phyloP scores from a whole-genome alignment of 1,140 invertebrate species.

The Drosophila leontia region DNA sequence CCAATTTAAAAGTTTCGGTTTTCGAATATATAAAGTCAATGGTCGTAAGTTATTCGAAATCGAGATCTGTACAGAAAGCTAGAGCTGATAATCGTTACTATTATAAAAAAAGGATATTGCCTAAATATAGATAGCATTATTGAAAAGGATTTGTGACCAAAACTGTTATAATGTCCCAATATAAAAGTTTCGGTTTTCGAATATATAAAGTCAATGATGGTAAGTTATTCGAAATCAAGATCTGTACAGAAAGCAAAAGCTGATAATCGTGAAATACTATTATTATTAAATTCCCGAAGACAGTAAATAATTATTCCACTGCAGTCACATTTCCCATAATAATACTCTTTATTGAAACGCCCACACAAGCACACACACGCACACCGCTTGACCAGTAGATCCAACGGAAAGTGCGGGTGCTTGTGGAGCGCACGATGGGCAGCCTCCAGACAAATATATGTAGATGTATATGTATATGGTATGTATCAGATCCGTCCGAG shows the following conservation, averaged over 20 bases:
- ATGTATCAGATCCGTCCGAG: conserved; percentile 9
- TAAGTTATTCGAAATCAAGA: background rate
- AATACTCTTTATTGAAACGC: conserved; percentile 46
- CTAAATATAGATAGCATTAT: too few species aligned
- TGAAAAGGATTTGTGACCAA: background rate
- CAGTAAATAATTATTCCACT: background rate
- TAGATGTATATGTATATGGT: conserved; percentile 1
- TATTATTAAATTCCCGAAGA: background rate
- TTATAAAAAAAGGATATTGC: too few species aligned
- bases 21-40: background rate
- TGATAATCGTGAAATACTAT: background rate
- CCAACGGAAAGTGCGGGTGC: background rate
- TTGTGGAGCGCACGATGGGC: background rate
- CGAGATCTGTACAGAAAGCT: background rate
- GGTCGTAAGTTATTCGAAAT: background rate
- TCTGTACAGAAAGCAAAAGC: background rate
- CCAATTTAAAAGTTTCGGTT: background rate
- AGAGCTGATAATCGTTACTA: too few species aligned
- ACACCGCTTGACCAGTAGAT: conserved; percentile 6
- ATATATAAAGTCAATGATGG: background rate
- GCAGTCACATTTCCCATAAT: conserved; percentile 27
- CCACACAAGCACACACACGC: background rate
- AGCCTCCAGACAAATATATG: conserved; percentile 9
- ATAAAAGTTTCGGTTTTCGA: background rate
- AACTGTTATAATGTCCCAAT: background rate